These are phyloP conservation scores for Diplazon laetatorius DNA, from an alignment of 2,888 invertebrate genomes.

Conservation along the genomic window DNA sequence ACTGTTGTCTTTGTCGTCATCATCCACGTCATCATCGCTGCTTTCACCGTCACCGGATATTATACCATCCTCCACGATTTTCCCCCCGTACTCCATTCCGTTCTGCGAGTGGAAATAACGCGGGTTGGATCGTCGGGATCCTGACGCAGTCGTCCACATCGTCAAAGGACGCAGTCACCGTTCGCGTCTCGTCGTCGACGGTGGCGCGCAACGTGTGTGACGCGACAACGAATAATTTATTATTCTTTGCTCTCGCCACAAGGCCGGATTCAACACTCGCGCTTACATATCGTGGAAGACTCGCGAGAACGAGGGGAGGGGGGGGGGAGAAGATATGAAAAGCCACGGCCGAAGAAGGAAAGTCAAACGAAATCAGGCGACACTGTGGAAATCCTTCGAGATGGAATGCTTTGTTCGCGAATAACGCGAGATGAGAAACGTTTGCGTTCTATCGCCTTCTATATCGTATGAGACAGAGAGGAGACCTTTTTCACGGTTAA, in stretches of 20 bases:
- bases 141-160: neutral
- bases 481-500: neutral
- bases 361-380: constrained; percentile 47
- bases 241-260: neutral
- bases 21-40: neutral
- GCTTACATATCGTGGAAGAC: neutral
- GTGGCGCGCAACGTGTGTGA: neutral
- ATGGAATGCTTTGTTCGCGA: constrained; percentile 2
- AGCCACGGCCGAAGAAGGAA: neutral
- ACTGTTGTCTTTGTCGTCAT: neutral
- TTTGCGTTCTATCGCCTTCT: constrained; percentile 18
- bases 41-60: neutral
- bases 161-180: constrained; percentile 1
- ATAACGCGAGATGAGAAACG: constrained; percentile 7
- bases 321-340: too few species aligned
- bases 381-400: neutral
- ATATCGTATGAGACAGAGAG: neutral
- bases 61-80: neutral
- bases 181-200: neutral
- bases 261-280: neutral
- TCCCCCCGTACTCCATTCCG: too few species aligned
- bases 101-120: too few species aligned
- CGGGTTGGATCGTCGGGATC: neutral
- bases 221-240: constrained; percentile 19
- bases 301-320: neutral